Evolutionary conservation across 2,888 invertebrate species (phyloP).

Genomic region (Sepioteuthis lessoniana): DNA sequence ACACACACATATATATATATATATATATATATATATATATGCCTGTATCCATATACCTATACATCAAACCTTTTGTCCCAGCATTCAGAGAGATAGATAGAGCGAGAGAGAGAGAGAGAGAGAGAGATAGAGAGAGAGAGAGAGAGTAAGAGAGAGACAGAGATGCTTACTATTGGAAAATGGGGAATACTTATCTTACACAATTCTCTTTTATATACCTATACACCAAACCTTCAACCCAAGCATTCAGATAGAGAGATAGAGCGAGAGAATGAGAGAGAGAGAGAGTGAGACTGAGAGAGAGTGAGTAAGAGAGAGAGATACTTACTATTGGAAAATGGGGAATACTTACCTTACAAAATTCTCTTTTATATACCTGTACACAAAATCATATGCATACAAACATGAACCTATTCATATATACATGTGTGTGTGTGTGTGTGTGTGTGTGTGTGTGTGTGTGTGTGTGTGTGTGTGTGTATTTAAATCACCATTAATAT

Average conservation of each 20-base stretch:
- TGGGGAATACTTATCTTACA: neutral
- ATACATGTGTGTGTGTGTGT: neutral
- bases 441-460: neutral
- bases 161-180: too few species aligned
- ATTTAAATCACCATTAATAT: neutral
- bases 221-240: too few species aligned
- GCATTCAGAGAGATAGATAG: too few species aligned
- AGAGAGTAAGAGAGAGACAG: too few species aligned
- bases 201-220: neutral
- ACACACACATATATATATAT: neutral
- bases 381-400: neutral
- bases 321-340: too few species aligned
- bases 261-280: too few species aligned
- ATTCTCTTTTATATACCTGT: neutral
- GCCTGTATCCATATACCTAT: too few species aligned
- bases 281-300: too few species aligned
- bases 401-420: neutral
- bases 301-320: too few species aligned
- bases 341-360: neutral
- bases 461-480: neutral
- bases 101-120: too few species aligned
- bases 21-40: neutral
- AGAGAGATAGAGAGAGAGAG: too few species aligned
- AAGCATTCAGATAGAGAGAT: neutral
- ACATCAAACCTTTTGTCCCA: too few species aligned